Evolutionary conservation across 2,113 vertebrate genomes (phyloP), one percentile per base, ranked within the genome.

Genomic region (Hemichromis elongatus): DNA sequence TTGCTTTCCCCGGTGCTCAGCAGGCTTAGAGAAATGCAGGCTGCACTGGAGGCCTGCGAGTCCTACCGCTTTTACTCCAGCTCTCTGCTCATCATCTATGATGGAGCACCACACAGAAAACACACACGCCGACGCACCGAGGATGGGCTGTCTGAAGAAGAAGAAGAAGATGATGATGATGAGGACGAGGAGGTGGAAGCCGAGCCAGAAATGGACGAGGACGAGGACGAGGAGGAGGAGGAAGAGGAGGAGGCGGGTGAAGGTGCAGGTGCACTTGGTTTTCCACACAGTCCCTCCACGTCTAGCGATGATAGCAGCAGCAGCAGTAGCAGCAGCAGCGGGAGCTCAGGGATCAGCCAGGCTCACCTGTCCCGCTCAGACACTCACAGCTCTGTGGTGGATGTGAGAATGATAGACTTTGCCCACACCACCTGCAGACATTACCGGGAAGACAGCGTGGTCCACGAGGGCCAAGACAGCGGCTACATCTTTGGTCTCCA

Each of bases 11-110:
- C 97, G 0, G 98, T 99, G 80, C 96, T 99, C 82, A 97, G 95
- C 81, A 96, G 97, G 92, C 97, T 99, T 83, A 92, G 96, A 77
- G 98, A 99, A 87, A 97, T 99, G 90, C 97, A 98, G 91, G 96
- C 96, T 0, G 96, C 97, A 53, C 95, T 99, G 84, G 98, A 99
- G 91, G 96, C 97, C 80, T 98, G 98, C 80, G 98, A 99, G 89
- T 99, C 98, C 19, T 99, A 99, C 85, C 98, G 98, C 89, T 99
- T 99, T 95, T 99, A 99, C 90, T 99, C 98, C 4, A 99, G 98
- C 91, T 99, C 98, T 50, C 96, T 99, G 82, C 97, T 99, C 84
- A 97, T 99, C 92, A 99, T 99, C 93, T 99, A 99, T 2, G 98
- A 99, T 3, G 98, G 98, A 3, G 98, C 97, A 28, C 96, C 97